These are phyloP conservation scores for Marmota monax DNA, from an alignment of 2,113 vertebrate species.

Conservation along the genomic window DNA sequence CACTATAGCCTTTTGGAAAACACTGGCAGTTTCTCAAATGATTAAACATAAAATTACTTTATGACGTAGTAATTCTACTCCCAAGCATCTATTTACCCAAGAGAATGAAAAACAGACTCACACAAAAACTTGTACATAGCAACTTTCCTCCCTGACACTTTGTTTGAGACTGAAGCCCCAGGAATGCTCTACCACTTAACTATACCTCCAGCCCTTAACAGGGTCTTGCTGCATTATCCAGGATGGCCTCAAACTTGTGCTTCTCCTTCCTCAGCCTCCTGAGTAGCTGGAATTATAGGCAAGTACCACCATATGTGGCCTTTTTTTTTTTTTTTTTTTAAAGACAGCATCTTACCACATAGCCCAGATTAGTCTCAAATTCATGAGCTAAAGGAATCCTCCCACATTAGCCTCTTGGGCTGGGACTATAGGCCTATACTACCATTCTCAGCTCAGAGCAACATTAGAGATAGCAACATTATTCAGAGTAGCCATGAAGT, in stretches of 20 bases:
- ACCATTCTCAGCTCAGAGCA: background rate
- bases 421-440: background rate
- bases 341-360: too few relatives aligned
- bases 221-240: too few relatives aligned
- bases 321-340: too few relatives aligned
- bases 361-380: background rate
- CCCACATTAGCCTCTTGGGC: background rate
- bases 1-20: background rate
- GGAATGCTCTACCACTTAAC: too few relatives aligned
- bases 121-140: background rate
- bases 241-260: too few relatives aligned
- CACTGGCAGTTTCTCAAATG: background rate
- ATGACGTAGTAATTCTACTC: background rate
- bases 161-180: too few relatives aligned
- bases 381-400: background rate
- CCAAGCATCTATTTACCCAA: background rate
- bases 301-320: too few relatives aligned
- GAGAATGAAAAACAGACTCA: constrained; percentile 17
- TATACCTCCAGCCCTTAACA: too few relatives aligned
- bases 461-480: background rate
- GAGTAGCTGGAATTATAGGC: too few relatives aligned
- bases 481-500: background rate
- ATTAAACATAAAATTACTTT: background rate
- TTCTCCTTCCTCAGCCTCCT: too few relatives aligned
- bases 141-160: too few relatives aligned